Percentiles rank a stretch among this genome's conserved stretches.
phyloP scores from a whole-genome alignment of 2,113 vertebrate species.

The Mus pahari region DNA sequence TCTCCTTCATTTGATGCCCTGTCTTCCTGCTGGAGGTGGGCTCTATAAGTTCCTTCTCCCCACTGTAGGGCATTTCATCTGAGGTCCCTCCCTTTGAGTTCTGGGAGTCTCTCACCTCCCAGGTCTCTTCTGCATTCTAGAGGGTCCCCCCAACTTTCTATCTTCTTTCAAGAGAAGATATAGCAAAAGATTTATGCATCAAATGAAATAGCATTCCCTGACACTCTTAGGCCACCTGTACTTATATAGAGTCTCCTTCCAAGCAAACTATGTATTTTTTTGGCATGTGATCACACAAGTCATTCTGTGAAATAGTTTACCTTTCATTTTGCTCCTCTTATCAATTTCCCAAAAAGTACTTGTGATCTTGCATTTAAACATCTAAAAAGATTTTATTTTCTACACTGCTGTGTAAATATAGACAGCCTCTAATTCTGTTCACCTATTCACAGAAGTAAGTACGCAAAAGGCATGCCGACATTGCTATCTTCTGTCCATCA shows the following conservation, averaged over 20 bases:
- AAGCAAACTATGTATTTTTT: neutral
- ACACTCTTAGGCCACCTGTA: neutral
- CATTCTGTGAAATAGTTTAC: neutral
- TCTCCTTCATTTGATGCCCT: no score
- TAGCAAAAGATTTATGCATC: neutral
- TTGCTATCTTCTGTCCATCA: neutral
- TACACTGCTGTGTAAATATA: neutral
- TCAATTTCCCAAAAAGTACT: neutral
- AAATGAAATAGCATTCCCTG: neutral
- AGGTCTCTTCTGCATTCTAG: no score
- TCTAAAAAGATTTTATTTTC: neutral
- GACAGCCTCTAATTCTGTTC: neutral
- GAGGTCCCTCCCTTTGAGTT: no score
- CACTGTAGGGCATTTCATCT: no score
- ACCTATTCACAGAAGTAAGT: neutral
- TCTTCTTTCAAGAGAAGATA: neutral
- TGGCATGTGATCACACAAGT: neutral
- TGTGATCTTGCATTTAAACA: neutral
- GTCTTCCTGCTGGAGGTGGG: no score
- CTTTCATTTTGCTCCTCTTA: neutral
- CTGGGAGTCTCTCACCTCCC: no score
- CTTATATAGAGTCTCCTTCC: neutral
- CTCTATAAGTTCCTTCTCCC: no score
- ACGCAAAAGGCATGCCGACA: neutral
- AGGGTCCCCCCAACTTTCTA: no score